phyloP scores from a whole-genome alignment of 2,888 invertebrate species.

The Bimastos eiseni region DNA sequence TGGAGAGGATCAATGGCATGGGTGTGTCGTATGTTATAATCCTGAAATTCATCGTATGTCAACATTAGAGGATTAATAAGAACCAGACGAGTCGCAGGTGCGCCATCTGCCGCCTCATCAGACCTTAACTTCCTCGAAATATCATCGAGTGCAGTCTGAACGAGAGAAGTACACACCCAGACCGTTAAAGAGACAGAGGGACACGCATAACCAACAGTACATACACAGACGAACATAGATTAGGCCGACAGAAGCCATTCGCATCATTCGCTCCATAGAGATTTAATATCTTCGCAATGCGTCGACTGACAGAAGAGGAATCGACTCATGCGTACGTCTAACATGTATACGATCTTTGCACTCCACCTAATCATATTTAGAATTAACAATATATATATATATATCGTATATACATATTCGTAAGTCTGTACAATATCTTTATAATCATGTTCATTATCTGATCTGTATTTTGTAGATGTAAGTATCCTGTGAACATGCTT shows the following conservation, averaged over 20 bases:
- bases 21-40: background rate
- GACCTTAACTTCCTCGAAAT: background rate
- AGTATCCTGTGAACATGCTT: no score
- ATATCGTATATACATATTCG: background rate
- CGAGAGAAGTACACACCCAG: background rate
- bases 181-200: background rate
- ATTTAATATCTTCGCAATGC: background rate
- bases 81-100: background rate
- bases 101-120: background rate
- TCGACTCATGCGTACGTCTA: background rate
- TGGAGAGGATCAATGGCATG: background rate
- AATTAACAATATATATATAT: background rate
- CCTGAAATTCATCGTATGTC: background rate
- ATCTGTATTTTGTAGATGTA: no score
- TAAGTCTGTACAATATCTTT: no score
- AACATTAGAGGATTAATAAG: background rate
- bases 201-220: background rate
- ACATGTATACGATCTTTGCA: background rate
- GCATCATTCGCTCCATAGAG: background rate
- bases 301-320: background rate
- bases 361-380: background rate
- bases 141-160: background rate
- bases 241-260: background rate
- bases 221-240: background rate
- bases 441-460: no score